phyloP scores from a whole-genome alignment of 2,113 vertebrate genomes.

The Corydoras maculifer region DNA sequence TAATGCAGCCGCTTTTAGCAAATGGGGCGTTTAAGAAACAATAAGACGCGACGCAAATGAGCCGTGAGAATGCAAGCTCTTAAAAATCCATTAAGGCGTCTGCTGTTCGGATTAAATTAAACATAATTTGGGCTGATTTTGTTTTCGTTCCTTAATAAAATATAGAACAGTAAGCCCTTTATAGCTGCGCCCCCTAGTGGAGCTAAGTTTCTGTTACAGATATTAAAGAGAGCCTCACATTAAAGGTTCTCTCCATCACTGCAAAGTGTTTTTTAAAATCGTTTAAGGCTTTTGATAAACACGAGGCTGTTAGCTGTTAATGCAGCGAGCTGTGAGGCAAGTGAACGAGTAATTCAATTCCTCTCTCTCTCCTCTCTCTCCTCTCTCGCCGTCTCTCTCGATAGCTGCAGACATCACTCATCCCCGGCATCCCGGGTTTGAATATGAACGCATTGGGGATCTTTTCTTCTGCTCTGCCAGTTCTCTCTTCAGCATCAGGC shows the following conservation, averaged over 20 bases:
- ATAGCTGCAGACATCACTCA: constrained; percentile 92
- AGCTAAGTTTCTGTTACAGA: background rate
- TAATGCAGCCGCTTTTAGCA: background rate
- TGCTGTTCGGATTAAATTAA: background rate
- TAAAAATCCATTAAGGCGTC: background rate
- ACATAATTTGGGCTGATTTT: background rate
- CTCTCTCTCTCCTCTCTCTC: background rate
- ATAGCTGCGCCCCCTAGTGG: constrained; percentile 16
- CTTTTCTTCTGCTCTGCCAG: constrained; percentile 84
- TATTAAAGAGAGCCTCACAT: no score
- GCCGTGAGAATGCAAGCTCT: background rate
- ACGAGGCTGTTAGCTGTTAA: no score
- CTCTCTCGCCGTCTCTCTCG: background rate
- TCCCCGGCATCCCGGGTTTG: constrained; percentile 89
- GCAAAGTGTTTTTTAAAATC: no score
- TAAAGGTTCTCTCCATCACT: no score
- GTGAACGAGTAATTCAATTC: no score
- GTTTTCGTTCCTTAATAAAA: background rate
- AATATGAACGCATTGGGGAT: constrained; percentile 90
- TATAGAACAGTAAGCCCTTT: background rate
- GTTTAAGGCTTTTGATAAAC: no score
- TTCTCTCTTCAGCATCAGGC: constrained; percentile 72
- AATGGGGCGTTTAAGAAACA: background rate
- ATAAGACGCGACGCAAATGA: background rate
- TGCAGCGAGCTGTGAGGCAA: no score